Evolutionary conservation across 2,113 vertebrate species (phyloP), one percentile per base, ranked within the genome.

Genomic region (Proterorhinus semilunaris): DNA sequence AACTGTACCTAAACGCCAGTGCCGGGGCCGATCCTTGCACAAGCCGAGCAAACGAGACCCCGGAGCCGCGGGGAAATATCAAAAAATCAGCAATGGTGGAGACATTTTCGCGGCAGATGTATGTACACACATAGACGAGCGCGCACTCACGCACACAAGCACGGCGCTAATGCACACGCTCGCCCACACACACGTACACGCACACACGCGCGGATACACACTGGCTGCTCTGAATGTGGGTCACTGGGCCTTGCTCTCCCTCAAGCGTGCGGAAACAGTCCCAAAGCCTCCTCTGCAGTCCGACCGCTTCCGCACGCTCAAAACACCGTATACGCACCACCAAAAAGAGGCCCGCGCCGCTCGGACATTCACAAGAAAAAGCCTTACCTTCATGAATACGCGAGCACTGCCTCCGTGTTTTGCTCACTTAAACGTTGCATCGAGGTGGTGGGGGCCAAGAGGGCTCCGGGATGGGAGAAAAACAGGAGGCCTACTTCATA

Each of bases 231-330:
- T 45, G 85, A 92, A 92, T 92, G 91, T 92, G 90, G 91, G 90
- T 92, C 91, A 92, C 84, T 89, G 87, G 91, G 91, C 91, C 91
- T 91, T 86, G 79, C 88, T 87, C 81, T 82, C 80, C 83, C 83
- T 89, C 82, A 45, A 85, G 83, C 89, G 85, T 89, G 86, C 87
- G 89, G 90, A 92, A 91, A 91, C 89, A 80, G 81, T 82, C 77
- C 86, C 81, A 73, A 72, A 86, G 72, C 89, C 80, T 84, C 75
- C 71, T 74, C 83, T 85, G 78, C 88, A 83, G 76, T 83, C 83
- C 80, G 47, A 74, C 71, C 58, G 76, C 83, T 89, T 87, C 83
- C 85, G 78, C 79, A 80, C 71, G 82, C 55, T 50, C 16, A 69
- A 65, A 70, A 72, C 61, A 74, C 61, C 42, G 58, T 68, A 44